Conservation (phyloP, 2,888 invertebrate species). For the Drosophila mulleri region DNA sequence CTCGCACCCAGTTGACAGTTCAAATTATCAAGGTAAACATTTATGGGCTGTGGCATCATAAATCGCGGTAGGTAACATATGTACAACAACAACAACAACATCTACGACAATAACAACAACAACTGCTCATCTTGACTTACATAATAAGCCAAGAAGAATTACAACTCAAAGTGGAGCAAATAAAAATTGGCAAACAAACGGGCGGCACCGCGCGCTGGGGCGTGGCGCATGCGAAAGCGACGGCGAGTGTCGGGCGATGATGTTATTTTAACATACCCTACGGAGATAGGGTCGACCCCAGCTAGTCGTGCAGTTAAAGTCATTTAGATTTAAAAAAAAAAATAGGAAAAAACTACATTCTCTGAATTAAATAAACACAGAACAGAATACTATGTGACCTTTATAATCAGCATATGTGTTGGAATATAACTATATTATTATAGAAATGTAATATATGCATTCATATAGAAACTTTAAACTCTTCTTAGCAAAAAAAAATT, state of each 20-base stretch:
- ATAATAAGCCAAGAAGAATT: slow-evolving; percentile 58
- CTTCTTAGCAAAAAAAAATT: too few relatives aligned
- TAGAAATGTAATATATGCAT: too few relatives aligned
- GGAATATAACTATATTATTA: too few relatives aligned
- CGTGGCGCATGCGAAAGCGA: slow-evolving; percentile 1
- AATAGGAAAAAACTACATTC: too few relatives aligned
- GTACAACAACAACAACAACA: slow-evolving; percentile 24
- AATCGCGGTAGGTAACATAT: slow-evolving; percentile 45
- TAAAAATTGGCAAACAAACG: slow-evolving; percentile 66
- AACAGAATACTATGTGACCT: too few relatives aligned
- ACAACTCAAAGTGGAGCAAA: slow-evolving; percentile 64
- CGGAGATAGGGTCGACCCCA: neutral
- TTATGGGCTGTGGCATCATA: slow-evolving; percentile 45
- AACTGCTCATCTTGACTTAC: slow-evolving; percentile 38
- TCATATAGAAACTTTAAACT: too few relatives aligned
- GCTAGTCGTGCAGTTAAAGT: neutral
- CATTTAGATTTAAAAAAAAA: neutral
- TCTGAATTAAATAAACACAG: too few relatives aligned
- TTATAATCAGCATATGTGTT: too few relatives aligned
- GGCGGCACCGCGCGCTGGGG: slow-evolving; percentile 12
- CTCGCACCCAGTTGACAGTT: slow-evolving; percentile 45
- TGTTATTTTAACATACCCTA: slow-evolving; percentile 11
- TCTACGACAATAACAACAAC: slow-evolving; percentile 24
- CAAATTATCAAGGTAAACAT: slow-evolving; percentile 70
- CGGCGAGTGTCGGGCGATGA: neutral